phyloP scores from a whole-genome alignment of 2,797 vertebrate species.

The Hydrolagus colliei region DNA sequence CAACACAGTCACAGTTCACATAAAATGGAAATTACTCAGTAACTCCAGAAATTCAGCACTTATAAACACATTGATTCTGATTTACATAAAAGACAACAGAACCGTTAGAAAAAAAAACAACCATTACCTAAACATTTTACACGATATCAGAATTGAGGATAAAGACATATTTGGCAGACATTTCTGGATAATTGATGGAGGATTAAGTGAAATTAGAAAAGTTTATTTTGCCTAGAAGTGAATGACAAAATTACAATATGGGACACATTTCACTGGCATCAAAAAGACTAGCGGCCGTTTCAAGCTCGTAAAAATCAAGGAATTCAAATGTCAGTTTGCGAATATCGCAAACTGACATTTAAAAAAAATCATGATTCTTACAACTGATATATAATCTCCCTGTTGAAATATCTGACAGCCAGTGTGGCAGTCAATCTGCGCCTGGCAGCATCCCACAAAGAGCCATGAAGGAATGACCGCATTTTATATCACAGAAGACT shows the following conservation, averaged over 20 bases:
- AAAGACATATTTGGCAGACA: neutral
- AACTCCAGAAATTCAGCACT: slow-evolving; percentile 20
- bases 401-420: no score
- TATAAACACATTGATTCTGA: slow-evolving; percentile 20
- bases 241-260: neutral
- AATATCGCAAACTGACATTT: neutral
- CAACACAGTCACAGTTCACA: slow-evolving; percentile 21
- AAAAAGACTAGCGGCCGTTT: slow-evolving; percentile 8
- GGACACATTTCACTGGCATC: neutral
- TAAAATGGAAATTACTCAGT: slow-evolving; percentile 29
- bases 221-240: neutral
- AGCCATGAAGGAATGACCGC: no score
- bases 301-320: slow-evolving; percentile 18
- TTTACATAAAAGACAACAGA: slow-evolving; percentile 2
- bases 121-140: neutral
- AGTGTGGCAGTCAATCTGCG: no score
- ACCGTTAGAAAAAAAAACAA: neutral
- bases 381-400: no score
- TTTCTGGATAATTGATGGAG: neutral
- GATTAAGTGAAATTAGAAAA: neutral
- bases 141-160: neutral
- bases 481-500: no score
- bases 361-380: no score
- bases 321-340: neutral
- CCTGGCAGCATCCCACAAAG: no score